phyloP scores from a whole-genome alignment of 2,113 vertebrate species.

The Ciconia boyciana region DNA sequence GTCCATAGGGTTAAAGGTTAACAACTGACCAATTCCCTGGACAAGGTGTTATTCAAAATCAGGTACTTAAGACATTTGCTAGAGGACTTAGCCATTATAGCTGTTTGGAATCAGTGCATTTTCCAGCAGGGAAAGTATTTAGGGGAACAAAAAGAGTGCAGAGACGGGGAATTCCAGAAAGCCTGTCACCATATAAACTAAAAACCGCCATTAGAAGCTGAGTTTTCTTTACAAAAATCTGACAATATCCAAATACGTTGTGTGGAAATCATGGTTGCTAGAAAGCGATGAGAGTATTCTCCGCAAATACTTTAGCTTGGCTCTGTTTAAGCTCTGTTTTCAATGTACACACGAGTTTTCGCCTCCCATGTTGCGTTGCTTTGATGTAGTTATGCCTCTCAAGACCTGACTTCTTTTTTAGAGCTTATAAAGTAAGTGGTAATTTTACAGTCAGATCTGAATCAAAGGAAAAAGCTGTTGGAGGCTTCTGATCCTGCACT shows the following conservation, averaged over 20 bases:
- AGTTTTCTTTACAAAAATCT: constrained; percentile 33
- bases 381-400: not conserved
- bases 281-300: not conserved
- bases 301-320: not conserved
- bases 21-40: constrained; percentile 65
- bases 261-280: not conserved
- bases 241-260: constrained; percentile 9
- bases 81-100: constrained; percentile 52
- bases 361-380: constrained; percentile 20
- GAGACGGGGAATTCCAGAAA: constrained; percentile 50
- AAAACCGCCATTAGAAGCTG: constrained; percentile 4
- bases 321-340: constrained; percentile 14
- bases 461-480: not conserved
- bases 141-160: constrained; percentile 46
- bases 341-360: not conserved
- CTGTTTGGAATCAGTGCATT: constrained; percentile 61
- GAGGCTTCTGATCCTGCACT: not conserved
- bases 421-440: not conserved
- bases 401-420: not conserved
- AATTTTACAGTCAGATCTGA: not conserved
- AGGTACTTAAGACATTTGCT: constrained; percentile 75
- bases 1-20: constrained; percentile 77
- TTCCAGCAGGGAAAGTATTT: constrained; percentile 63
- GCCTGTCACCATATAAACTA: constrained; percentile 38
- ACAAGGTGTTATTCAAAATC: constrained; percentile 71